Conservation (phyloP, 2,888 invertebrate genomes). For the Dolomedes plantarius region DNA sequence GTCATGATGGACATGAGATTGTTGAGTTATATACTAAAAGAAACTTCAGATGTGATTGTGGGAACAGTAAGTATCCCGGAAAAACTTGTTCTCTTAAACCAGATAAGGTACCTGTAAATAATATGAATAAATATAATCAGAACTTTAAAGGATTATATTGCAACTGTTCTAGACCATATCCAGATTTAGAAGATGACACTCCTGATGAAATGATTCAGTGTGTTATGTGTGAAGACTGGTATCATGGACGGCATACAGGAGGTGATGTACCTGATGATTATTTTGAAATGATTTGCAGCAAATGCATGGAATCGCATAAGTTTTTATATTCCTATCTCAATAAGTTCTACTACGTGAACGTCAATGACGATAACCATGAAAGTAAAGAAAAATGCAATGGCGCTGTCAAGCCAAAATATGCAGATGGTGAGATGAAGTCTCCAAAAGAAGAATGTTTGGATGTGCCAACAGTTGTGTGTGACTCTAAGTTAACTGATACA, state of each 20-base stretch:
- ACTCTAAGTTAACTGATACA: too few relatives aligned
- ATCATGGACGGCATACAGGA: slow-evolving; percentile 82
- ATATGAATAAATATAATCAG: slow-evolving; percentile 89
- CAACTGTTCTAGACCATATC: slow-evolving; percentile 92
- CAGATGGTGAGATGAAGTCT: too few relatives aligned
- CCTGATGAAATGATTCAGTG: slow-evolving; percentile 98
- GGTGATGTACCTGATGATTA: slow-evolving; percentile 78
- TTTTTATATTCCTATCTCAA: slow-evolving; percentile 85
- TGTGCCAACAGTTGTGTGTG: neutral
- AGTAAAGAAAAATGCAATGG: neutral
- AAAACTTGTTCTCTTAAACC: slow-evolving; percentile 83
- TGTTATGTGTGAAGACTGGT: slow-evolving; percentile 98
- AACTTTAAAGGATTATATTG: slow-evolving; percentile 97
- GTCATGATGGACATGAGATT: slow-evolving; percentile 97
- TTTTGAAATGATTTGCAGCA: slow-evolving; percentile 88
- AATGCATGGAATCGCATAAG: slow-evolving; percentile 85
- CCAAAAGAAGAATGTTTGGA: neutral
- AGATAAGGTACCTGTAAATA: slow-evolving; percentile 83
- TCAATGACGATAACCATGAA: slow-evolving; percentile 12
- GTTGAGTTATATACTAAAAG: slow-evolving; percentile 97
- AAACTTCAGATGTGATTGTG: slow-evolving; percentile 97
- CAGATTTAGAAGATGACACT: slow-evolving; percentile 87
- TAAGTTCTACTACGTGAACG: neutral
- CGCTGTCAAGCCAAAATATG: too few relatives aligned
- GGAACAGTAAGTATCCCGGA: slow-evolving; percentile 85